These are phyloP conservation scores for Andrena flavipes DNA, from an alignment of 2,888 invertebrate genomes.

Conservation along the genomic window DNA sequence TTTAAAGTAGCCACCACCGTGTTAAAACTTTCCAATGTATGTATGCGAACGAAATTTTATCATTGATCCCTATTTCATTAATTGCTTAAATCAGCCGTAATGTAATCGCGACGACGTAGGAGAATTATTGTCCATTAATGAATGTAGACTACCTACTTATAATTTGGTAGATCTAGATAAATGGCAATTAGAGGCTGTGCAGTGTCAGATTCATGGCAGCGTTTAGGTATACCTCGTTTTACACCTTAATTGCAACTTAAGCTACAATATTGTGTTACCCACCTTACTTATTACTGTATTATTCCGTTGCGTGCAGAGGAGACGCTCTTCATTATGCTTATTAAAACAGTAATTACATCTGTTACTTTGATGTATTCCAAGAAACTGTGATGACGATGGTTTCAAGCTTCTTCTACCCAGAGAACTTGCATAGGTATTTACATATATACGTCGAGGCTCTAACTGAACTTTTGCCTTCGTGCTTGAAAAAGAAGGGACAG, in stretches of 20 bases:
- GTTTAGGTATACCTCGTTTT: constrained; percentile 6
- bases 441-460: not conserved
- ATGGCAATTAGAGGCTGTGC: constrained; percentile 2
- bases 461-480: not conserved
- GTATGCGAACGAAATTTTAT: constrained; percentile 3
- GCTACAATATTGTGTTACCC: not conserved
- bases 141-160: constrained; percentile 1
- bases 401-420: not conserved
- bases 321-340: not conserved
- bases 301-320: not conserved
- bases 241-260: not conserved
- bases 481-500: not conserved
- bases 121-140: constrained; percentile 1
- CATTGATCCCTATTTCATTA: not conserved
- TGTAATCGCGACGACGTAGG: not conserved
- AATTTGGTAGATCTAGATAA: constrained; percentile 8
- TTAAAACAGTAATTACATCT: not conserved
- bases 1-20: not conserved
- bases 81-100: not conserved
- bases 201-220: constrained; percentile 1
- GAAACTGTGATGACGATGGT: not conserved
- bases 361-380: not conserved
- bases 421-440: too few relatives aligned
- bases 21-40: constrained; percentile 20
- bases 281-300: not conserved